Base-by-base conservation (phyloP, 1,140 invertebrate genomes). In the Globodera ellingtonae region DNA sequence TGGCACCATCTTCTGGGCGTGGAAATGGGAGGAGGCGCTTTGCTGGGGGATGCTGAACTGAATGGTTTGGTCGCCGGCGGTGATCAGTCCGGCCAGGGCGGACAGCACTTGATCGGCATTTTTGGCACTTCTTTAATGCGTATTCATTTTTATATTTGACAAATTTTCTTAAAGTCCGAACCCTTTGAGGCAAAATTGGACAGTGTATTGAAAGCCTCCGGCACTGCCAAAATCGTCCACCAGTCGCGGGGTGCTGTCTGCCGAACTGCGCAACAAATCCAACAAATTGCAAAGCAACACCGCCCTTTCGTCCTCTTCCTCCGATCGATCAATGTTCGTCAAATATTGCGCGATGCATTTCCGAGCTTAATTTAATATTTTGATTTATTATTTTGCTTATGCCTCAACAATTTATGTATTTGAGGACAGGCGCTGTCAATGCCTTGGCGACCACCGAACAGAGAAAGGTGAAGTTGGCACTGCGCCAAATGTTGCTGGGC, bases 261-360 rank as follows among this genome's bases (percentile, higher is more conserved):
- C 95, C n/a, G 96, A 98, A 89, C 98, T 96, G 91, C 98, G 98
- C 72, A 98, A 92, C 90, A 98, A 97, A 91, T 96, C 98, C 91
- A 98, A 97, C 50, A 98, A 93, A 15, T 95, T 96, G 52, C 97
- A 95, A 91, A 98, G 96, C 95, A 98, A 98, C 91, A 98, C 95
- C 15, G 97, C 95, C 82, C 97, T 93, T 91, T 98, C 96, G 85
- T 97, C 47, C 15, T 91, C n/a, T 95, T 94, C 44, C 21, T 79
- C 59, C 85, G 97, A 91, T 90, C 97, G 92, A 91, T 96, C 94
- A 94, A 98, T 96, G 91, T 98, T 98, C 89, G 98, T 95, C 85
- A 98, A 93, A 91, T 96, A 98, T 73, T 95, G 91, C 75, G 93
- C 93, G 82, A 98, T 94, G 92, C 97, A 99, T 78, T 94, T 93